Conservation (phyloP, 30 jellyfish, hydroid and myxozoan species). For the Aurelia sp. region DNA sequence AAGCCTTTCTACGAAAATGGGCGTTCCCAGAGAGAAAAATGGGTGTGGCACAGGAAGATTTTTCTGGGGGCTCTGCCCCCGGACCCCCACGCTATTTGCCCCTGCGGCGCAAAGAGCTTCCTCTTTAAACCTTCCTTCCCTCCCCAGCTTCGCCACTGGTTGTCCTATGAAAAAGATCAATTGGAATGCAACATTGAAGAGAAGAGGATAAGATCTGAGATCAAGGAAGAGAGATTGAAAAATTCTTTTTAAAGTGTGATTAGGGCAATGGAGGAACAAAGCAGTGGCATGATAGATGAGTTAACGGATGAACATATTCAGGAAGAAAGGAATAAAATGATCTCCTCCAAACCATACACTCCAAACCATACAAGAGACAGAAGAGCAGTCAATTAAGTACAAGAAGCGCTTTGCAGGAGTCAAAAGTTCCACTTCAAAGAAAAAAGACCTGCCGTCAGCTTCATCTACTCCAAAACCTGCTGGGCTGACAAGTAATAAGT, state of each 20-base stretch:
- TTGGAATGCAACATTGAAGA: not conserved
- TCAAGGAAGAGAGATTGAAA: not conserved
- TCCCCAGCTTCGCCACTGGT: too few relatives aligned
- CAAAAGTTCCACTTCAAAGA: not conserved
- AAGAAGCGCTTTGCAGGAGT: constrained; percentile 5
- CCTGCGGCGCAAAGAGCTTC: too few relatives aligned
- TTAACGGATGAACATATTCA: not conserved
- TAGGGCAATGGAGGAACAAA: not conserved
- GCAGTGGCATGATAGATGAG: not conserved
- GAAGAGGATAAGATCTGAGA: not conserved
- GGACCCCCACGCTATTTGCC: too few relatives aligned
- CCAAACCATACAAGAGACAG: too few relatives aligned
- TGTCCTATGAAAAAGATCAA: not conserved
- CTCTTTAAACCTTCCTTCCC: too few relatives aligned
- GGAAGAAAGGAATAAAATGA: not conserved
- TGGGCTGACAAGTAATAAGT: too few relatives aligned
- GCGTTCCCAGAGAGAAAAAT: too few relatives aligned
- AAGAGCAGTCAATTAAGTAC: not conserved
- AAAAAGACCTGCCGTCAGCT: too few relatives aligned
- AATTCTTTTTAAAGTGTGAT: not conserved
- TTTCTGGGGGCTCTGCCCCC: too few relatives aligned
- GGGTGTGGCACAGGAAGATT: too few relatives aligned
- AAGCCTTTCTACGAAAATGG: too few relatives aligned
- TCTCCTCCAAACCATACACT: not conserved
- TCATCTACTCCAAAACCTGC: too few relatives aligned